Conservation (phyloP, 2,797 vertebrate genomes). For the Pangasius krempfi region DNA sequence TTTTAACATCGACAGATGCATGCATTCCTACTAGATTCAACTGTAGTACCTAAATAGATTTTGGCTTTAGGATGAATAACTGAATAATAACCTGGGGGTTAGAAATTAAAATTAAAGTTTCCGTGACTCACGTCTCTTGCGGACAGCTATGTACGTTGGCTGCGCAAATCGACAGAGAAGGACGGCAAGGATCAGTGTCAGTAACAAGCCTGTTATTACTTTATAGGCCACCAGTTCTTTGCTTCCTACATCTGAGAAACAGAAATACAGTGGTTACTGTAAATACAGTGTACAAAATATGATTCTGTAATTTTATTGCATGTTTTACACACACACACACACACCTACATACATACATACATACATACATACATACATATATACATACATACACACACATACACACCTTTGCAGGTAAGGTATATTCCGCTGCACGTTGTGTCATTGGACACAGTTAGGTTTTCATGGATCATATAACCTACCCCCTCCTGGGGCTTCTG, state of each 20-base stretch:
- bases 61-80: background rate
- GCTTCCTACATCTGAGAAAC: background rate
- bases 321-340: background rate
- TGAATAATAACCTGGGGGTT: background rate
- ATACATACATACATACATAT: background rate
- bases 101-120: background rate
- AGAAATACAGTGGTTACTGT: background rate
- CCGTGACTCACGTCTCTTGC: slow-evolving; percentile 70
- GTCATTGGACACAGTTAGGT: accelerated
- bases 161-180: slow-evolving; percentile 65
- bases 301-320: background rate
- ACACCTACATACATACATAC: slow-evolving; percentile 46
- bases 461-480: background rate
- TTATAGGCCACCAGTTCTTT: slow-evolving; percentile 65
- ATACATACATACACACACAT: slow-evolving; percentile 17
- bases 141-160: slow-evolving; percentile 64
- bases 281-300: background rate
- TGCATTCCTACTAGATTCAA: background rate
- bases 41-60: background rate
- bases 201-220: slow-evolving; percentile 64
- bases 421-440: accelerated
- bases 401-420: slow-evolving; percentile 59
- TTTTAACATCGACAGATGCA: background rate
- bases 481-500: too few relatives aligned
- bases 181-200: slow-evolving; percentile 61